Evolutionary conservation across 2,888 invertebrate species (phyloP).

Genomic region (Apodemia zela): DNA sequence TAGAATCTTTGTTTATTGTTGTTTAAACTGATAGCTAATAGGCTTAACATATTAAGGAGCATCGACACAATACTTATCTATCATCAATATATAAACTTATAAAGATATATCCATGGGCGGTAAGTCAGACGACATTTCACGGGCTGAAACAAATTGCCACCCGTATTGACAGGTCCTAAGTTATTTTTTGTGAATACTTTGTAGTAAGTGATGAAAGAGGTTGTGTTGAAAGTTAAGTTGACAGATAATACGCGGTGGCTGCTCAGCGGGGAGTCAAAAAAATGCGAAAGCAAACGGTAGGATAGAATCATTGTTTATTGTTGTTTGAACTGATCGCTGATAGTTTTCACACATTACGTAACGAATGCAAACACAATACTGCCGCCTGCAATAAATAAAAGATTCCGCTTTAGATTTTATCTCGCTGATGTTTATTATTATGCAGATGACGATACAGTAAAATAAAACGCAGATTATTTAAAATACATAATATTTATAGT

Average conservation of each 20-base stretch:
- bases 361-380: too few relatives aligned
- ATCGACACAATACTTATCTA: neutral
- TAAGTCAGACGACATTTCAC: neutral
- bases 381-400: too few relatives aligned
- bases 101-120: neutral
- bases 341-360: neutral
- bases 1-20: slow-evolving; percentile 1
- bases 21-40: slow-evolving; percentile 3
- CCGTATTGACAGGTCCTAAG: neutral
- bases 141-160: slow-evolving; percentile 1
- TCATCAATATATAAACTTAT: neutral
- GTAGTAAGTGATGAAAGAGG: slow-evolving; percentile 1
- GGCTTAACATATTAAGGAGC: neutral
- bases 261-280: neutral
- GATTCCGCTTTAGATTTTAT: too few relatives aligned
- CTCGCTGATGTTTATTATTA: too few relatives aligned
- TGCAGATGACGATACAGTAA: too few relatives aligned
- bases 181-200: slow-evolving; percentile 2
- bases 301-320: neutral
- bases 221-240: neutral
- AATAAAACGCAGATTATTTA: too few relatives aligned
- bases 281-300: slow-evolving; percentile 18
- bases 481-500: too few relatives aligned
- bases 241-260: neutral
- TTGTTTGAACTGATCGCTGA: slow-evolving; percentile 8